Base-by-base conservation (phyloP, 2,113 vertebrate genomes). In the Nyctibius bracteatus region DNA sequence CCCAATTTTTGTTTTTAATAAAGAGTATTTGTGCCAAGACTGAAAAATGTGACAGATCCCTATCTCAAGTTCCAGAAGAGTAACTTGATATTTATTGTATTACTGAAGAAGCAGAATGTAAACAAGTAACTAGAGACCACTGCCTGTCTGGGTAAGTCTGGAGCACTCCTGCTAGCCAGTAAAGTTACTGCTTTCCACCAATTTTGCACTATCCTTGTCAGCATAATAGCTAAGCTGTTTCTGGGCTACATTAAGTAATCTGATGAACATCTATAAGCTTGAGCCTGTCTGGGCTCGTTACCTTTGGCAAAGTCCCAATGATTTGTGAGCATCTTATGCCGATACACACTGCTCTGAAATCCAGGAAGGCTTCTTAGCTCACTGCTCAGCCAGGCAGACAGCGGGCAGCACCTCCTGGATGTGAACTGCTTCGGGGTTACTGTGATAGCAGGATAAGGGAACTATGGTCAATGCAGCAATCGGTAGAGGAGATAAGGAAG, bases 41-140 rank as follows among this genome's bases (percentile, higher is more conserved):
- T 59, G 47, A 96, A 96, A 96, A 97, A 96, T 91, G 94, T 39
- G 2, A 91, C 86, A 96, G 94, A 96, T 96, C 70, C 61, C 52
- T 97, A 91, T 96, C 96, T 95, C 81, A 87, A 95, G 86, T 89
- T 95, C 47, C 52, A 85, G 61, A 96, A 81, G 81, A 91, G 93
- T 94, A 80, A 87, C 81, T 97, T 96, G 89, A 75, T 95, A 96
- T 94, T 97, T 96, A 96, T 96, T 95, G 86, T 96, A 95, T 89
- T 96, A 75, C 93, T 89, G 84, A 95, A 95, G 89, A 89, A 92
- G 66, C 31, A 96, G 93, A 96, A 96, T 96, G 84, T 96, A 97
- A 97, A 94, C 95, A 96, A 96, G 71, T 72, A 94, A 81, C 81
- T 95, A 31, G 79, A 91, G 91, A 94, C 57, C 39, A 52, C 84